Evolutionary conservation across 2,888 invertebrate species (phyloP), one percentile per base, ranked within the genome.

Genomic region (Leucoptera coffeella): DNA sequence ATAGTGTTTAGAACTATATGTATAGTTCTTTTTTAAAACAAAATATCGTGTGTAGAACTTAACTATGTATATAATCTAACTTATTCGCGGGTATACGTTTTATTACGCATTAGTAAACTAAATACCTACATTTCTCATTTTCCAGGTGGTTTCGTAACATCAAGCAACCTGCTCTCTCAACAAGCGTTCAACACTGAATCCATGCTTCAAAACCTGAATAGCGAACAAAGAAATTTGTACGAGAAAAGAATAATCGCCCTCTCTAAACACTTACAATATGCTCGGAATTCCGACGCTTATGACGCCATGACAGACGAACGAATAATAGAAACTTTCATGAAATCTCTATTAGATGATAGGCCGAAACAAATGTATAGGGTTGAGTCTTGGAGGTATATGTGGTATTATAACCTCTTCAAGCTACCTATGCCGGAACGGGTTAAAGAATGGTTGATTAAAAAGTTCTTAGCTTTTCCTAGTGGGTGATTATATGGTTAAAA

Each of bases 131-230:
- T n/a, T n/a, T n/a, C n/a, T n/a, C n/a, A n/a, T n/a, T n/a, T n/a
- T n/a, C n/a, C n/a, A 78, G 81, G 85, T 22, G 86, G 86, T 3
- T 87, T 88, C 40, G 58, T 82, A 1, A 47, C 49, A 2, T 67
- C 77, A 23, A 87, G 85, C 40, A 82, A 80, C 40, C 77, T 91
- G 31, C 62, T 86, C 39, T 56, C 77, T 1, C 61, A 58, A 4
- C 87, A 89, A 50, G 47, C 55, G 13, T 47, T 59, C 14, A 60
- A 82, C 28, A 79, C 78, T 6, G 54, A 73, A 12, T 58, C 65
- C 37, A 90, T 90, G 87, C 55, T 75, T 28, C 49, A 67, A 3
- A 52, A 64, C 27, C 76, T 90, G 45, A 64, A 64, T 20, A 50
- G 59, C 0, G 83, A 86, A 42, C 81, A 82, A 38, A 69, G 58